Evolutionary conservation across 1,140 invertebrate genomes (phyloP), one percentile per base, ranked within the genome.

Genomic region (Aplysia californica): DNA sequence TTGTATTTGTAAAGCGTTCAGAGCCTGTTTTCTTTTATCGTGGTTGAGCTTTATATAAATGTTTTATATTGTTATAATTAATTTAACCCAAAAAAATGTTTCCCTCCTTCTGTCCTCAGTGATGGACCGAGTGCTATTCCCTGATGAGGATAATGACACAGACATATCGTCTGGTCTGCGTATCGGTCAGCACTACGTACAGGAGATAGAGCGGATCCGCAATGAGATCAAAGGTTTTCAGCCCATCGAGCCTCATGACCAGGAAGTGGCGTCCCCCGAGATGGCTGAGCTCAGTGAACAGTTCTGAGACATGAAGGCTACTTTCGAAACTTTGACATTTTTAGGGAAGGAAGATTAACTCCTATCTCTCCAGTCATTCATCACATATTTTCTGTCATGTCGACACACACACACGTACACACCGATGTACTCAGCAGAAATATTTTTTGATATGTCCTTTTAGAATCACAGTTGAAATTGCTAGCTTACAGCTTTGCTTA

Each of bases 101-200:
- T n/a, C 10, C 64, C 59, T 76, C 3, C 79, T 80, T 78, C 78
- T 78, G 65, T 67, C 82, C 85, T 23, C 83, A 91, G 90, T 89
- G 36, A 84, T 91, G 78, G 87, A 90, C 70, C 82, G 84, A 80
- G 88, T 87, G 4, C 78, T 91, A 59, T 90, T 90, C 76, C 87
- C 88, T 31, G 86, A 86, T 38, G 84, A 85, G 74, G 87, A 85
- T 29, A 78, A 78, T 6, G 79, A 77, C 61, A 80, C 82, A 26
- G 82, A 84, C 23, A 77, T 83, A 2, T 81, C 80, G 4, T 79
- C 80, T 15, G 68, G 59, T 15, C 59, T 66, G 35, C 39, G 33
- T 1, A 84, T 85, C 64, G 84, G 84, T 66, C 80, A 82, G 50
- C 82, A 86, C 31, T 86, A 86, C 70, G 80, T 85, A 38, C 82